Evolutionary conservation across 2,797 vertebrate genomes (phyloP).

Genomic region (Euphonia xanthogaster): DNA sequence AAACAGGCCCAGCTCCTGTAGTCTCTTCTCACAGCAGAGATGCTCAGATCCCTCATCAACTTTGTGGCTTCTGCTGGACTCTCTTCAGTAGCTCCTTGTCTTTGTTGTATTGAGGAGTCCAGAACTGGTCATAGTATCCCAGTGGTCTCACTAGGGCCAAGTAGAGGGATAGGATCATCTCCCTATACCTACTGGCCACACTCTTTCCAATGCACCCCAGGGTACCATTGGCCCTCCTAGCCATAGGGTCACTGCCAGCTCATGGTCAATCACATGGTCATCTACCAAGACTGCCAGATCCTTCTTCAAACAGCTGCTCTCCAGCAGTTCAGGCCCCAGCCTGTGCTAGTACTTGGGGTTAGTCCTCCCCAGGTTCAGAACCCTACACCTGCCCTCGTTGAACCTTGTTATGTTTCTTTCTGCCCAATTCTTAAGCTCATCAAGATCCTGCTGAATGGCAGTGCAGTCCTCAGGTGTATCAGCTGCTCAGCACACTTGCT

Average conservation of each 20-base stretch:
- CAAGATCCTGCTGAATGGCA: neutral
- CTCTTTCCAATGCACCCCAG: neutral
- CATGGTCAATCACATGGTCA: neutral
- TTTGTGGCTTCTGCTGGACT: neutral
- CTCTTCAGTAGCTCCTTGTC: neutral
- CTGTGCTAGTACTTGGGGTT: neutral
- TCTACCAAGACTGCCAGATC: neutral
- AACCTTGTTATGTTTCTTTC: neutral
- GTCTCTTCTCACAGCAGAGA: neutral
- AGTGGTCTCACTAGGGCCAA: rapidly evolving
- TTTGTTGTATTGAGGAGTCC: neutral
- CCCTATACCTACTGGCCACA: neutral
- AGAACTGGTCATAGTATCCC: neutral
- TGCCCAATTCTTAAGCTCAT: neutral
- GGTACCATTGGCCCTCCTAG: neutral
- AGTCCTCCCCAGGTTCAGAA: neutral
- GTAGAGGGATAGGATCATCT: neutral
- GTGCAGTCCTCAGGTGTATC: neutral
- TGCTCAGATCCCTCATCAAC: neutral
- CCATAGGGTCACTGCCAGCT: neutral
- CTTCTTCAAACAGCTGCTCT: neutral
- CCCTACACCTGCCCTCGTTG: neutral
- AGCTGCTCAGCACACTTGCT: neutral
- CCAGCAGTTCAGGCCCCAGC: neutral
- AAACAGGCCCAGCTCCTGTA: neutral